Conservation (phyloP, 2,888 invertebrate species). For the Amphiduros pacificus region DNA sequence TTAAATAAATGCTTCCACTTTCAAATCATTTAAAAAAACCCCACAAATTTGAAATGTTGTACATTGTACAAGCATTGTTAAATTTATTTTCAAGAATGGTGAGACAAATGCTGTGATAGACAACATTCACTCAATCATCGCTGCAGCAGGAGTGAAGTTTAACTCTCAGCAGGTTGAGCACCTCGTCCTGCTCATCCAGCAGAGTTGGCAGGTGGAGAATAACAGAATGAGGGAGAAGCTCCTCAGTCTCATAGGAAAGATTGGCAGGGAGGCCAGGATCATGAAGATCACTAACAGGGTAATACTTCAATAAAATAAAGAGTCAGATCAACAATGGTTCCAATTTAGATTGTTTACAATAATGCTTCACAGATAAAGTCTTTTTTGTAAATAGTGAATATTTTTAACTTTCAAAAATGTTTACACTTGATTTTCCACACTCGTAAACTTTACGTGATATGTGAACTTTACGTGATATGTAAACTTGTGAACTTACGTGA, state of each 20-base stretch:
- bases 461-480: too few species aligned
- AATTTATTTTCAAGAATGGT: slow-evolving; percentile 49
- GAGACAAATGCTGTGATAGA: slow-evolving; percentile 62
- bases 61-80: not conserved
- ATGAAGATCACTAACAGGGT: slow-evolving; percentile 59
- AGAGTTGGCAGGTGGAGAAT: slow-evolving; percentile 61
- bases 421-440: too few species aligned
- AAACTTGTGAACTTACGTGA: not conserved
- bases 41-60: not conserved
- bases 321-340: too few species aligned
- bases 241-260: slow-evolving; percentile 60
- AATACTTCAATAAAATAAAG: too few species aligned
- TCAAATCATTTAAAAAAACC: too few species aligned
- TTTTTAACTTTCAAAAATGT: too few species aligned
- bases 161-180: slow-evolving; percentile 60
- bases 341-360: too few species aligned
- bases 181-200: slow-evolving; percentile 59
- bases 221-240: slow-evolving; percentile 61
- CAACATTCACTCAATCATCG: slow-evolving; percentile 63
- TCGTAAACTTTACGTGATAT: too few species aligned
- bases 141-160: slow-evolving; percentile 62
- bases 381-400: too few species aligned
- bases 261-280: slow-evolving; percentile 61
- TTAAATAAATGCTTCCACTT: too few species aligned
- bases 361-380: too few species aligned